These are phyloP conservation scores for Muscina levida DNA, from an alignment of 2,888 invertebrate species.

Conservation along the genomic window DNA sequence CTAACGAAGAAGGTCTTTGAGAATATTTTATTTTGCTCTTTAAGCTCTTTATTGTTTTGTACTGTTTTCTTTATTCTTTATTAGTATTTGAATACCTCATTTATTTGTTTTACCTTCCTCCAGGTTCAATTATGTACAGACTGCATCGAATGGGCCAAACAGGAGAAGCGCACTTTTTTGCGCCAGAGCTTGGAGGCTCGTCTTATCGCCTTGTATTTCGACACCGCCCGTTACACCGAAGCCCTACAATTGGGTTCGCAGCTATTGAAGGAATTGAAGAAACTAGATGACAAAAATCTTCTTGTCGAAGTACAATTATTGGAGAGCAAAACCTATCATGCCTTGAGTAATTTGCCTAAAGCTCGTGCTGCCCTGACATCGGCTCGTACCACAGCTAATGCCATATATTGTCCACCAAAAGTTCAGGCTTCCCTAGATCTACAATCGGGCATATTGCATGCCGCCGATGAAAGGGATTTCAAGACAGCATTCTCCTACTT, in stretches of 20 bases:
- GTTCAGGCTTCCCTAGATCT: constrained; percentile 98
- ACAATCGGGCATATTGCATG: constrained; percentile 98
- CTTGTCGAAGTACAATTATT: constrained; percentile 98
- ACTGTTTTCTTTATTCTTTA: too few species aligned
- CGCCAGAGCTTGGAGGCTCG: constrained; percentile 97
- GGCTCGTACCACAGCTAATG: constrained; percentile 99
- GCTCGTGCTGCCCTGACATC: constrained; percentile 98
- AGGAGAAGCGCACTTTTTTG: constrained; percentile 97
- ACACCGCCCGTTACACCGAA: constrained; percentile 93
- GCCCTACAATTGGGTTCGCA: constrained; percentile 91
- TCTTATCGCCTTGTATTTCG: constrained; percentile 96
- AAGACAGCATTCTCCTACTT: constrained; percentile 99
- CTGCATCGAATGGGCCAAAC: constrained; percentile 99
- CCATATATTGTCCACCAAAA: constrained; percentile 99
- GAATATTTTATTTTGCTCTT: too few species aligned
- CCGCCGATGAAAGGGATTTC: constrained; percentile 99
- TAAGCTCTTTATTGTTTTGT: too few species aligned
- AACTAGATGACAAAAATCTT: constrained; percentile 99
- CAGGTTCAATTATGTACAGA: constrained; percentile 93
- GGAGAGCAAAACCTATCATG: constrained; percentile 99
- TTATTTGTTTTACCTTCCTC: too few species aligned
- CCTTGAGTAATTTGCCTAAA: constrained; percentile 96
- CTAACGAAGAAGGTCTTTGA: too few species aligned
- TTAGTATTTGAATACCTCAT: too few species aligned
- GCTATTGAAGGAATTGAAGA: constrained; percentile 96